Conservation (phyloP, 1,140 invertebrate genomes). For the Dysdera silvatica region DNA sequence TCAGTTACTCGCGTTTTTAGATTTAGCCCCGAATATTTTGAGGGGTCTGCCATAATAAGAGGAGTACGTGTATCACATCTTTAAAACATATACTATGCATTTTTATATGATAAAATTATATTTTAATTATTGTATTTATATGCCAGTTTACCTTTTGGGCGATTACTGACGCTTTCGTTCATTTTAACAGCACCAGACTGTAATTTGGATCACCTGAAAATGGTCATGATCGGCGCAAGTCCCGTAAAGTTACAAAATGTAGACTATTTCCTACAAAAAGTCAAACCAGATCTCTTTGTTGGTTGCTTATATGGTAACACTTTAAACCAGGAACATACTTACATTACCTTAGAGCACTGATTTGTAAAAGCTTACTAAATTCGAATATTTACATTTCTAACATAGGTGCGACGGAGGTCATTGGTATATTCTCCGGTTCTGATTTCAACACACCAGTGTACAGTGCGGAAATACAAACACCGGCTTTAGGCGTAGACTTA, state of each 20-base stretch:
- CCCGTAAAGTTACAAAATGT: slow-evolving; percentile 23
- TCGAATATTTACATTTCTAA: not conserved
- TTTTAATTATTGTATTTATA: no score
- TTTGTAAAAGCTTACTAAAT: not conserved
- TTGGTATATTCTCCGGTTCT: slow-evolving; percentile 23
- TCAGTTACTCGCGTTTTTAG: no score
- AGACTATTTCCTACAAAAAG: slow-evolving; percentile 38
- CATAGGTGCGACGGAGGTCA: slow-evolving; percentile 21
- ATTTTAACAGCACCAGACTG: slow-evolving; percentile 13
- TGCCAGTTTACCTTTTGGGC: no score
- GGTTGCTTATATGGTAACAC: slow-evolving; percentile 23
- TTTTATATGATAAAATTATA: no score
- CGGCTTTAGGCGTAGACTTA: slow-evolving; percentile 13
- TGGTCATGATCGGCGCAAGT: slow-evolving; percentile 17
- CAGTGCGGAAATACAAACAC: slow-evolving; percentile 21
- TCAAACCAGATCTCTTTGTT: slow-evolving; percentile 33
- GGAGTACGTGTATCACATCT: no score
- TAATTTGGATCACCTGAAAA: slow-evolving; percentile 24
- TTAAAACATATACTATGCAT: no score
- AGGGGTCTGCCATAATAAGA: no score
- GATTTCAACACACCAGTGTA: slow-evolving; percentile 20
- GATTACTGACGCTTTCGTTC: not conserved
- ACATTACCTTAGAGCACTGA: not conserved
- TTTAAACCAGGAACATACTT: not conserved
- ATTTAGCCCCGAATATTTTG: no score